Evolutionary conservation across 2,797 vertebrate genomes (phyloP).

Genomic region (Argentina silus): DNA sequence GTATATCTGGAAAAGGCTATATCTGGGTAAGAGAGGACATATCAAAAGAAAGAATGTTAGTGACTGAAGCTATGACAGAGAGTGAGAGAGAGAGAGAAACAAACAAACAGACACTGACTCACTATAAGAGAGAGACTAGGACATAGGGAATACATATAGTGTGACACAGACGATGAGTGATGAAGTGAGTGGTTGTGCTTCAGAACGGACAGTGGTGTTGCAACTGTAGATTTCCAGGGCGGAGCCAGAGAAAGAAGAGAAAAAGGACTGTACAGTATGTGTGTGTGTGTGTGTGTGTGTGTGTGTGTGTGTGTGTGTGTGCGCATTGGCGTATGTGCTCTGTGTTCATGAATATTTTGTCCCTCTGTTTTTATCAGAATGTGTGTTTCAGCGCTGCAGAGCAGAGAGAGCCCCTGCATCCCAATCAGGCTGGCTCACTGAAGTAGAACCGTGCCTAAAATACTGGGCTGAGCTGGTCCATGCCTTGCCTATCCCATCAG

Average conservation of each 20-base stretch:
- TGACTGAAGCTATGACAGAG: too few species aligned
- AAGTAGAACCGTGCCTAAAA: slow-evolving; percentile 79
- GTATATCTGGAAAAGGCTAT: neutral
- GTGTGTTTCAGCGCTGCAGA: slow-evolving; percentile 73
- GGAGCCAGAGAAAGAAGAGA: neutral
- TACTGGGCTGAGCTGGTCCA: slow-evolving; percentile 63
- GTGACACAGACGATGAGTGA: neutral
- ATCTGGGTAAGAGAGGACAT: neutral
- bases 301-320: slow-evolving; percentile 1
- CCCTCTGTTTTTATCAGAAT: slow-evolving; percentile 72
- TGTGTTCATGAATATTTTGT: slow-evolving; percentile 69
- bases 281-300: neutral
- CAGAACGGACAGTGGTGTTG: neutral
- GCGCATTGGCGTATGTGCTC: neutral
- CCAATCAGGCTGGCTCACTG: slow-evolving; percentile 77
- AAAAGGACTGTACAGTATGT: neutral
- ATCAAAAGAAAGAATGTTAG: neutral
- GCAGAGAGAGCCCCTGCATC: slow-evolving; percentile 71
- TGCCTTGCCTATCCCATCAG: slow-evolving; percentile 57
- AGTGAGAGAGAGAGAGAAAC: neutral
- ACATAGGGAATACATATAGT: neutral
- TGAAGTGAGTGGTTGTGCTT: neutral
- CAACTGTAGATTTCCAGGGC: neutral
- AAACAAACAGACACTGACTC: neutral
- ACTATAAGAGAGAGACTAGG: neutral